phyloP scores from a whole-genome alignment of 2,797 vertebrate species.

The Falco berigora region DNA sequence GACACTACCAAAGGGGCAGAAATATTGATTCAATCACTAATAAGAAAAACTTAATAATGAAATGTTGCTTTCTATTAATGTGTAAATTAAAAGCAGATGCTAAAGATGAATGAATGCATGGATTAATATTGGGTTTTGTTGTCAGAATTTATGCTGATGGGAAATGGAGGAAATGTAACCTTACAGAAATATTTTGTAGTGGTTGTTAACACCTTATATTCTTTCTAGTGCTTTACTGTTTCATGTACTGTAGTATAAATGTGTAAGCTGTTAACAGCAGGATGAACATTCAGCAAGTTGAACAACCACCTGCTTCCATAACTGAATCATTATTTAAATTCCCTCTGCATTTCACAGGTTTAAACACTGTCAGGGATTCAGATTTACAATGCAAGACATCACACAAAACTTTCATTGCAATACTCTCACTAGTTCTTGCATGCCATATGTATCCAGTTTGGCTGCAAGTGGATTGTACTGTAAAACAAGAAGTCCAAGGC shows the following conservation, averaged over 20 bases:
- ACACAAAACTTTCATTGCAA: neutral
- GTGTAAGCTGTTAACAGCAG: slow-evolving; percentile 70
- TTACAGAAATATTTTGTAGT: slow-evolving; percentile 72
- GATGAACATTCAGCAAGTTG: slow-evolving; percentile 61
- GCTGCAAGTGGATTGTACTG: neutral
- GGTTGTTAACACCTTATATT: slow-evolving; percentile 76
- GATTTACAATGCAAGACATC: slow-evolving; percentile 51
- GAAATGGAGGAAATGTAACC: slow-evolving; percentile 73
- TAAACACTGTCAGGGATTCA: slow-evolving; percentile 47
- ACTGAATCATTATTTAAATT: slow-evolving; percentile 65
- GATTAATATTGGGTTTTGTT: slow-evolving; percentile 66
- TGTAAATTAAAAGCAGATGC: slow-evolving; percentile 69
- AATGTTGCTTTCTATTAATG: slow-evolving; percentile 22
- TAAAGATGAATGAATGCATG: slow-evolving; percentile 57
- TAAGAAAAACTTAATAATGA: slow-evolving; percentile 24
- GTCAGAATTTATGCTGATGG: slow-evolving; percentile 74
- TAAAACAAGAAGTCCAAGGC: neutral
- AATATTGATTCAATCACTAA: slow-evolving; percentile 5
- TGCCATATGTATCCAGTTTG: neutral
- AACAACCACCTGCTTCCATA: slow-evolving; percentile 63
- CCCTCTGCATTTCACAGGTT: slow-evolving; percentile 61
- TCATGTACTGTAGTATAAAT: slow-evolving; percentile 57
- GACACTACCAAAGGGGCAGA: neutral
- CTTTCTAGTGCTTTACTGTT: slow-evolving; percentile 57
- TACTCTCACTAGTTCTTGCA: neutral